These are phyloP conservation scores for Celastrina argiolus DNA, from an alignment of 2,888 invertebrate genomes.

Conservation along the genomic window DNA sequence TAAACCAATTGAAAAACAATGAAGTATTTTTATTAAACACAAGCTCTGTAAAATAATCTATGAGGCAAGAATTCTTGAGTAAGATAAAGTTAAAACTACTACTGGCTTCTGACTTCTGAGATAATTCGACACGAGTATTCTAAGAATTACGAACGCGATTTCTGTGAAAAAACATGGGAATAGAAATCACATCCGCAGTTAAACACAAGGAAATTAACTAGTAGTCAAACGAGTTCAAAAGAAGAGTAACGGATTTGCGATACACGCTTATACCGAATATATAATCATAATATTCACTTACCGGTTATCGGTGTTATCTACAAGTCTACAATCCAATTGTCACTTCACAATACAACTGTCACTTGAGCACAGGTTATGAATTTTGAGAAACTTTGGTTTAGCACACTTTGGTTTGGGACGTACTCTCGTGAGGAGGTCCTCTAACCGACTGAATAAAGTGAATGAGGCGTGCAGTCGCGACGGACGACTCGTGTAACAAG, in stretches of 20 bases:
- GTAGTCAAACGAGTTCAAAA: conserved; percentile 61
- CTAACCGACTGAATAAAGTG: conserved; percentile 56
- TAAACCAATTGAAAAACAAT: no score
- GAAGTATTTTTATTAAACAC: no score
- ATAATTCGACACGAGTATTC: conserved; percentile 29
- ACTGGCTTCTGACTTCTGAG: neutral
- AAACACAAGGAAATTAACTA: conserved; percentile 35
- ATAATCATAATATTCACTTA: conserved; percentile 23
- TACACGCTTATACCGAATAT: conserved; percentile 46
- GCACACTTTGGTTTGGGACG: conserved; percentile 32
- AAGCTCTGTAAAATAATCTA: neutral
- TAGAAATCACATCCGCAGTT: conserved; percentile 14
- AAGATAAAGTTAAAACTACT: neutral
- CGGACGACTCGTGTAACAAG: conserved; percentile 38
- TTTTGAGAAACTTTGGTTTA: conserved; percentile 28
- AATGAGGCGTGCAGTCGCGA: conserved; percentile 44
- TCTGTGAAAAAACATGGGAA: conserved; percentile 18
- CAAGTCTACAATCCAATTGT: neutral
- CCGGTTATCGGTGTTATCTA: conserved; percentile 2
- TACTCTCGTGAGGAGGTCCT: conserved; percentile 39
- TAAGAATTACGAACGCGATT: conserved; percentile 28
- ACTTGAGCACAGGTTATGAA: conserved; percentile 20
- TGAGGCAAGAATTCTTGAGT: neutral
- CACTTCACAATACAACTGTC: conserved; percentile 20
- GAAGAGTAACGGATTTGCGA: conserved; percentile 62